Evolutionary conservation across 2,888 invertebrate genomes (phyloP).

Genomic region (Apamea crenata): DNA sequence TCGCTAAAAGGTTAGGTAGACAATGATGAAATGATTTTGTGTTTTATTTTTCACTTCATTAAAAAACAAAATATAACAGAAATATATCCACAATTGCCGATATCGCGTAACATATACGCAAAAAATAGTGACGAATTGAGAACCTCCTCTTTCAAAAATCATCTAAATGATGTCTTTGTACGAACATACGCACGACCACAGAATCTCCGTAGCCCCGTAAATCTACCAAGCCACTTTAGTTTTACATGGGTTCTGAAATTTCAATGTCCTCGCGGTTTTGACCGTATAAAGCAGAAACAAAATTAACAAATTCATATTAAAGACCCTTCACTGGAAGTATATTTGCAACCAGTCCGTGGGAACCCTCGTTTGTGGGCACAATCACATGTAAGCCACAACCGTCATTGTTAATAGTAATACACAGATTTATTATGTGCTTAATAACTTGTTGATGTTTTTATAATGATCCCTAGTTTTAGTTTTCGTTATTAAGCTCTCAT

Average conservation of each 20-base stretch:
- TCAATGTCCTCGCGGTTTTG: conserved; percentile 48
- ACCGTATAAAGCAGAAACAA: conserved; percentile 20
- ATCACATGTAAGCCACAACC: conserved; percentile 47
- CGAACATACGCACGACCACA: too few species aligned
- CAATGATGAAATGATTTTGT: too few species aligned
- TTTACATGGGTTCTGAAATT: background rate
- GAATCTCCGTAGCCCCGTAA: too few species aligned
- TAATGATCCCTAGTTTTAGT: conserved; percentile 46
- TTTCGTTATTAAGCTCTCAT: conserved; percentile 39
- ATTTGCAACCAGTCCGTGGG: conserved; percentile 53
- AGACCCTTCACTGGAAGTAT: conserved; percentile 48
- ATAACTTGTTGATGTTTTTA: conserved; percentile 58
- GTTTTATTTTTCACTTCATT: too few species aligned
- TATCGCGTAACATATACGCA: too few species aligned
- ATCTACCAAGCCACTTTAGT: too few species aligned
- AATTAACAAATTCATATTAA: conserved; percentile 47
- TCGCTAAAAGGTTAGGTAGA: too few species aligned
- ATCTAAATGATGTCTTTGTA: too few species aligned
- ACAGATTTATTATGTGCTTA: conserved; percentile 55
- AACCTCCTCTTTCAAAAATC: too few species aligned
- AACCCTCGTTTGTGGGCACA: conserved; percentile 31
- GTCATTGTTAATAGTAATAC: conserved; percentile 52
- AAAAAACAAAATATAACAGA: too few species aligned
- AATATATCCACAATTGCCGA: too few species aligned
- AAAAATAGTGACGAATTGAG: too few species aligned